Base-by-base conservation (phyloP, 2,797 vertebrate species). In the Syngnathus rostellatus region DNA sequence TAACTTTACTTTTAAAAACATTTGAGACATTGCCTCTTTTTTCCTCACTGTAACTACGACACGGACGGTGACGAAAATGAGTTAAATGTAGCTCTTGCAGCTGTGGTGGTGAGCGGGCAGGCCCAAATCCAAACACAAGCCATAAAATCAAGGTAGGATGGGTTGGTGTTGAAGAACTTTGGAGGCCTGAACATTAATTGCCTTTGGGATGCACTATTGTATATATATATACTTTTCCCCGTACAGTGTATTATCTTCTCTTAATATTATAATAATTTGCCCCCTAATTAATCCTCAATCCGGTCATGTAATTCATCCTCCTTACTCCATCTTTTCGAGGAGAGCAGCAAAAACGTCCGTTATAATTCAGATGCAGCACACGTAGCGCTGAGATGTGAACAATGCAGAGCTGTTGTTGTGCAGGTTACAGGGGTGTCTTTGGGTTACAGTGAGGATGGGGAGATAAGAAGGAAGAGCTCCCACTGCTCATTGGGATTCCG, bases 401-500 rank as follows among this genome's bases (percentile, higher is more conserved):
- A 62, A 63, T 65, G 72, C 69, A 50, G 77, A 68, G 76, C 62
- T 40, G 72, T 57, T 53, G 72, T 78, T 58, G 74, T 76, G 62
- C 71, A 58, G 76, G 66, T 64, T 69, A 69, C 65, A 38, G 65
- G 71, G 66, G 71, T 67, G 65, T 62, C 16, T 21, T 57, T 21
- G 64, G n/a, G 71, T 68, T 77, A 62, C 73, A 76, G 72, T 76
- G 64, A 69, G 66, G 72, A 50, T 37, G 62, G 43, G 25, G 66
- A 69, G 69, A 66, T 79, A 63, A 62, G 12, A 43, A 69, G 61
- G 69, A 70, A 17, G 48, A 64, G 74, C 64, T 59, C n/a, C 41
- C 71, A 63, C 64, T 66, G 64, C 80, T 89, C 82, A 87, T 88
- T 87, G 79, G 86, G 74, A 88, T 88, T 82, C 84, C 82, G 78